A percentile compares a stretch with the other conserved stretches of the same genome.
Evolutionary conservation across 1,140 invertebrate genomes (phyloP).

Genomic region (Drosophila subobscura): DNA sequence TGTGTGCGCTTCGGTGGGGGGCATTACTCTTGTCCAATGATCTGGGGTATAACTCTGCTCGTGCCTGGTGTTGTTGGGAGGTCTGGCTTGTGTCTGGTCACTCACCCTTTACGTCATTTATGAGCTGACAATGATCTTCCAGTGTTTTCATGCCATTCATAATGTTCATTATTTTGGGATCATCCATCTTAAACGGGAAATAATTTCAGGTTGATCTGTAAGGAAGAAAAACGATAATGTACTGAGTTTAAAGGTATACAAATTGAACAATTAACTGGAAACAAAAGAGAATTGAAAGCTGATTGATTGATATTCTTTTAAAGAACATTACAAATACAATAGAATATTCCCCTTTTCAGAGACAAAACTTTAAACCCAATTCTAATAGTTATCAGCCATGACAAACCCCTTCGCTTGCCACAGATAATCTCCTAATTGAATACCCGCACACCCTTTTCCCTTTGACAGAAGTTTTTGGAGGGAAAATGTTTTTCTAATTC

Average conservation of each 20-base stretch:
- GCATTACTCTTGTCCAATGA: background rate
- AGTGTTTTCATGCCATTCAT: conserved; percentile 65
- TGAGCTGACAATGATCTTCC: conserved; percentile 74
- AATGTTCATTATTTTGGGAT: conserved; percentile 68
- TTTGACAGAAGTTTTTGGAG: conserved; percentile 20
- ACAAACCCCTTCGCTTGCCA: background rate
- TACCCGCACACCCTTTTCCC: conserved; percentile 31
- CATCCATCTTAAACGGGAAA: conserved; percentile 51
- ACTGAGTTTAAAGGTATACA: background rate
- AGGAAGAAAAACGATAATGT: background rate
- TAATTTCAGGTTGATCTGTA: conserved; percentile 40
- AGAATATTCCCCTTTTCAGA: no score
- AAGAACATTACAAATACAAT: no score
- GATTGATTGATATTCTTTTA: background rate
- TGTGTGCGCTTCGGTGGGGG: conserved; percentile 10
- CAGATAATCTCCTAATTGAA: conserved; percentile 47
- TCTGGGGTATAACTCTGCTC: conserved; percentile 3
- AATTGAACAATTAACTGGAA: conserved; percentile 11
- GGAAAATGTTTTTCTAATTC: conserved; percentile 58
- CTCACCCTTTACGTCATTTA: conserved; percentile 62
- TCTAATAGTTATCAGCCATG: no score
- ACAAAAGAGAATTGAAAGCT: conserved; percentile 1
- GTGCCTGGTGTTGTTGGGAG: background rate
- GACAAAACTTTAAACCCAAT: no score
- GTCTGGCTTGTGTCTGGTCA: conserved; percentile 22